Evolutionary conservation across 2,888 invertebrate species (phyloP).

Genomic region (Nephrotoma guestfalica): DNA sequence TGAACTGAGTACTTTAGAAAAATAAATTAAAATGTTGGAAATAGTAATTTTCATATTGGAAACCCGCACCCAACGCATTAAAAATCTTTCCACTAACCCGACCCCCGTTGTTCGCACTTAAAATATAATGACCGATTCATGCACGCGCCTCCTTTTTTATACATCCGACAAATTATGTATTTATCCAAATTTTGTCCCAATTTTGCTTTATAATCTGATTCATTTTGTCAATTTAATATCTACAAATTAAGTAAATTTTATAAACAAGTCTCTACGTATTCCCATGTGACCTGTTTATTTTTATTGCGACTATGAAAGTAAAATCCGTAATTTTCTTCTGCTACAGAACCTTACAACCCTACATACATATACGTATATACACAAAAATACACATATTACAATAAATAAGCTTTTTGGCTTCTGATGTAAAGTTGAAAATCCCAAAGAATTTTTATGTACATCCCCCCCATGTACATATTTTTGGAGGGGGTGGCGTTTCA

Average conservation of each 20-base stretch:
- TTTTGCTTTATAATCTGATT: not conserved
- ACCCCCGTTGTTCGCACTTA: not conserved
- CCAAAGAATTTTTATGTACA: not conserved
- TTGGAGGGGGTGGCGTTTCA: not conserved
- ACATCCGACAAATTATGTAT: not conserved
- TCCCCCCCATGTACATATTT: no score
- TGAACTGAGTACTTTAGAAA: no score
- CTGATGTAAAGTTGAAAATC: not conserved
- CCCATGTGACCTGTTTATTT: not conserved
- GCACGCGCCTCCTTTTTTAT: not conserved
- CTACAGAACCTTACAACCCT: not conserved
- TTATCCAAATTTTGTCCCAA: not conserved
- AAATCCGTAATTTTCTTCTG: not conserved
- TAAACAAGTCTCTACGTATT: not conserved
- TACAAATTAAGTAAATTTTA: not conserved
- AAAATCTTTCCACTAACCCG: not conserved
- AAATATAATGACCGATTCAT: not conserved
- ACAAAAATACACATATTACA: not conserved
- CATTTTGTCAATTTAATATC: not conserved
- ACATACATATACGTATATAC: not conserved
- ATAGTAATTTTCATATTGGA: no score
- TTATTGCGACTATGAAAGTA: not conserved
- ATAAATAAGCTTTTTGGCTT: not conserved
- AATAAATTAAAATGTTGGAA: no score
- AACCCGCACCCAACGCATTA: not conserved